A percentile compares a stretch with the other conserved stretches of the same genome.
phyloP scores from a whole-genome alignment of 1,140 invertebrate species.

The Wiebesia pumilae region DNA sequence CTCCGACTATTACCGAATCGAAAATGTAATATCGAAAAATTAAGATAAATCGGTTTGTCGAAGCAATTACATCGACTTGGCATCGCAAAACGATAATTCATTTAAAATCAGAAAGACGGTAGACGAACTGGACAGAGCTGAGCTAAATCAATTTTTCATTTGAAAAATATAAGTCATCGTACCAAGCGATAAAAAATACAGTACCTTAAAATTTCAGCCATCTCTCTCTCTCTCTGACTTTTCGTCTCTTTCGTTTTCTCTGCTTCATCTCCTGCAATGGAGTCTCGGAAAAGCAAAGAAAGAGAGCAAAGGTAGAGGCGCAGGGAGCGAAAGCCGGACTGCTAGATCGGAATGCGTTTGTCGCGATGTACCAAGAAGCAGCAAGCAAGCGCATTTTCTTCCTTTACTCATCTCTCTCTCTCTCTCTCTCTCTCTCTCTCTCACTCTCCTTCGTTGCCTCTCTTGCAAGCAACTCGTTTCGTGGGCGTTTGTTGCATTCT shows the following conservation, averaged over 20 bases:
- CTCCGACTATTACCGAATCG: no score
- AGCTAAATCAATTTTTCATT: background rate
- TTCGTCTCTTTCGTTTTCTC: background rate
- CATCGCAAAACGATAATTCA: background rate
- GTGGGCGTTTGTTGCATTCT: constrained; percentile 60
- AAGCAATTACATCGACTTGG: no score
- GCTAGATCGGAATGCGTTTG: constrained; percentile 62
- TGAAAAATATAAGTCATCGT: background rate
- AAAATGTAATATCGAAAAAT: no score
- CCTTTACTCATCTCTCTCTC: background rate
- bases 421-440: background rate
- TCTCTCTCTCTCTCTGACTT: constrained; percentile 8
- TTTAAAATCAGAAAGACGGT: background rate
- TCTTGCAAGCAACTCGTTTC: constrained; percentile 38
- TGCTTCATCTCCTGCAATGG: background rate
- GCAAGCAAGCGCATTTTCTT: constrained; percentile 40
- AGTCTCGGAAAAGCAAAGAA: background rate
- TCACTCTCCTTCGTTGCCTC: background rate
- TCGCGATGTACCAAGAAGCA: constrained; percentile 54
- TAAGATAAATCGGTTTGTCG: no score
- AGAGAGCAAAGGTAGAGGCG: constrained; percentile 11
- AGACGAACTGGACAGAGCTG: background rate
- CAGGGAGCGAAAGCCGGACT: constrained; percentile 42
- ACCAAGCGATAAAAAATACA: background rate
- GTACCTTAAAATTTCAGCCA: background rate